Evolutionary conservation across 2,797 vertebrate species (phyloP).

Genomic region (Sorex maritimensis): DNA sequence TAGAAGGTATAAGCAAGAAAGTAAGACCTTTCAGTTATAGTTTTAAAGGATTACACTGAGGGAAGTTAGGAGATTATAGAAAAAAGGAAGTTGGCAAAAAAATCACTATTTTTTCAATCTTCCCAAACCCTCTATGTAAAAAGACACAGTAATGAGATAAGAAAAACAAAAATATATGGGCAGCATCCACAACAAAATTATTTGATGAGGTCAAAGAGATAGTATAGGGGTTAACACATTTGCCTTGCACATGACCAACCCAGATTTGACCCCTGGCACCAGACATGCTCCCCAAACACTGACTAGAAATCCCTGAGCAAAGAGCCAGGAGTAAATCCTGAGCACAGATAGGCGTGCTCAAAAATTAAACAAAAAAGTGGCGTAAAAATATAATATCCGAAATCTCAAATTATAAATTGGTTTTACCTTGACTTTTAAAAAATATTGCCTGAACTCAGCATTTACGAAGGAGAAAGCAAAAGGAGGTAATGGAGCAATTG

Average conservation of each 20-base stretch:
- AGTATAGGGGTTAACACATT: no score
- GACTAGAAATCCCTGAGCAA: no score
- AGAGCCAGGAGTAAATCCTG: no score
- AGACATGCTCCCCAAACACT: no score
- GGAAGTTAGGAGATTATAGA: not conserved
- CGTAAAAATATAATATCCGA: not conserved
- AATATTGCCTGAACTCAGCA: not conserved
- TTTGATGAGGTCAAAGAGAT: not conserved
- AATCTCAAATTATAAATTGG: not conserved
- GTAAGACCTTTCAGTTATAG: not conserved
- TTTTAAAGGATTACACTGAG: not conserved
- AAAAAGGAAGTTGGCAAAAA: not conserved
- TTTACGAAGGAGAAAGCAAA: not conserved
- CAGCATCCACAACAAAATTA: slow-evolving; percentile 11
- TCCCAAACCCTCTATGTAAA: not conserved
- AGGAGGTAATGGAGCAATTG: not conserved
- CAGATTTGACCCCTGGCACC: no score
- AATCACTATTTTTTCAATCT: not conserved
- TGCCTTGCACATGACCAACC: no score
- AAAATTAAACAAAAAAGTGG: no score
- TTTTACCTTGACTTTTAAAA: not conserved
- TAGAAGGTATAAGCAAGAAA: not conserved
- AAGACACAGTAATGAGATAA: not conserved
- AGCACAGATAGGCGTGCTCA: no score
- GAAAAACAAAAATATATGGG: not conserved